A percentile compares a stretch with the other conserved stretches of the same genome.
Evolutionary conservation across 2,797 vertebrate species (phyloP).

Genomic region (Acrossocheilus wenchowensis): DNA sequence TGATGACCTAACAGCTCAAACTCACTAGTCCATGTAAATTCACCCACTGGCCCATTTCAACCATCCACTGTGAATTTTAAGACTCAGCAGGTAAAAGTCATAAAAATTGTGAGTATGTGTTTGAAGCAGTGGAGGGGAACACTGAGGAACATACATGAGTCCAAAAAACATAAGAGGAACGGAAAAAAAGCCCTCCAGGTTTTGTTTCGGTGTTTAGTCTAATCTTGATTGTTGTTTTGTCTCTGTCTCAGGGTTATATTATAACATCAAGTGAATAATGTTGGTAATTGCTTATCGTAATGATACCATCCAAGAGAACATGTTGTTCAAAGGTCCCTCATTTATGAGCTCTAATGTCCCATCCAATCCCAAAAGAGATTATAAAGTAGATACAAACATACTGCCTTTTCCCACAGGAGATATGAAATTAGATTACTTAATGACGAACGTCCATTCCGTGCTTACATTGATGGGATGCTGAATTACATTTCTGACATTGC

Average conservation of each 20-base stretch:
- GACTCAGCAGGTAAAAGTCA: slow-evolving; percentile 46
- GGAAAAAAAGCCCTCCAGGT: neutral
- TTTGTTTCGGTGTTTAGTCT: slow-evolving; percentile 31
- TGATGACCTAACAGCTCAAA: slow-evolving; percentile 42
- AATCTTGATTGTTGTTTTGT: slow-evolving; percentile 47
- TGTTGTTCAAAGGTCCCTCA: slow-evolving; percentile 65
- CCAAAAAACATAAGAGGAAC: neutral
- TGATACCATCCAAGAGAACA: slow-evolving; percentile 60
- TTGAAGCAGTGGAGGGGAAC: slow-evolving; percentile 46
- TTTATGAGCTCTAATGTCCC: slow-evolving; percentile 70
- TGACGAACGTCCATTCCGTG: slow-evolving; percentile 79
- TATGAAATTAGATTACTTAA: slow-evolving; percentile 80
- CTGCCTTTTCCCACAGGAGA: slow-evolving; percentile 70
- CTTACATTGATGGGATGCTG: slow-evolving; percentile 72
- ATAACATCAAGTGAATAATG: slow-evolving; percentile 62
- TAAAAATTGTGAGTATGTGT: slow-evolving; percentile 37
- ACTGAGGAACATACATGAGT: slow-evolving; percentile 17
- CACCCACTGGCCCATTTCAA: slow-evolving; percentile 45
- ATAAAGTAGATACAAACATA: slow-evolving; percentile 73
- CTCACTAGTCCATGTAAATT: slow-evolving; percentile 54
- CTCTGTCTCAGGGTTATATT: slow-evolving; percentile 52
- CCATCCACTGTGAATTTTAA: slow-evolving; percentile 37
- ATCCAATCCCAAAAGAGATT: slow-evolving; percentile 71
- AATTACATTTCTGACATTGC: slow-evolving; percentile 68
- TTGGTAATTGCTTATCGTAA: slow-evolving; percentile 64